A percentile compares a stretch with the other conserved stretches of the same genome.
These are phyloP conservation scores for Plusia festucae DNA, from an alignment of 2,888 invertebrate species.

Conservation along the genomic window DNA sequence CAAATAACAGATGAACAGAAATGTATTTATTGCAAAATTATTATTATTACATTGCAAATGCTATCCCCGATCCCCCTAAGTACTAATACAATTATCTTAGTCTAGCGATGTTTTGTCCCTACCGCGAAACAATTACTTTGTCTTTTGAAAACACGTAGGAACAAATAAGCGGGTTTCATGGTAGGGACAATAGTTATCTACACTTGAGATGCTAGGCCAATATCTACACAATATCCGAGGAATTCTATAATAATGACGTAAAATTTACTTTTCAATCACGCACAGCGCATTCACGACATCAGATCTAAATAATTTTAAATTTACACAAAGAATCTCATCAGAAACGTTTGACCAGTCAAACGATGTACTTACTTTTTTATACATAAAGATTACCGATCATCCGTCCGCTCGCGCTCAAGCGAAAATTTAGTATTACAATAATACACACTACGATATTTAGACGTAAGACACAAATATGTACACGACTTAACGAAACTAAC, in stretches of 20 bases:
- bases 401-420: constrained; percentile 60
- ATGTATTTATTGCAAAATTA: constrained; percentile 73
- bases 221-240: constrained; percentile 61
- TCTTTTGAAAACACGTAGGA: constrained; percentile 48
- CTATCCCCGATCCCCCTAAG: constrained; percentile 78
- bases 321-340: constrained; percentile 63
- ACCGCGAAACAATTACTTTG: constrained; percentile 37
- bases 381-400: constrained; percentile 55
- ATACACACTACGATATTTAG: constrained; percentile 67
- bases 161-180: constrained; percentile 41
- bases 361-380: constrained; percentile 55
- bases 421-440: constrained; percentile 62
- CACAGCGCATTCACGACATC: constrained; percentile 63
- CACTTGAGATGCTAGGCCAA: constrained; percentile 67
- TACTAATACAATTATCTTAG: constrained; percentile 79
- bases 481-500: constrained; percentile 62
- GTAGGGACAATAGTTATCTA: constrained; percentile 51
- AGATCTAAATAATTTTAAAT: constrained; percentile 69
- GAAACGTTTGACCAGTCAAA: constrained; percentile 58
- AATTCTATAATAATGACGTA: constrained; percentile 52
- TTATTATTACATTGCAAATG: constrained; percentile 72
- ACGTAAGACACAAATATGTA: constrained; percentile 72
- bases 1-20: constrained; percentile 62
- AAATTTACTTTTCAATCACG: constrained; percentile 56
- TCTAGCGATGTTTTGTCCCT: constrained; percentile 60